These are phyloP conservation scores for Eristalinus sepulchralis DNA, from an alignment of 2,888 invertebrate species.

Conservation along the genomic window DNA sequence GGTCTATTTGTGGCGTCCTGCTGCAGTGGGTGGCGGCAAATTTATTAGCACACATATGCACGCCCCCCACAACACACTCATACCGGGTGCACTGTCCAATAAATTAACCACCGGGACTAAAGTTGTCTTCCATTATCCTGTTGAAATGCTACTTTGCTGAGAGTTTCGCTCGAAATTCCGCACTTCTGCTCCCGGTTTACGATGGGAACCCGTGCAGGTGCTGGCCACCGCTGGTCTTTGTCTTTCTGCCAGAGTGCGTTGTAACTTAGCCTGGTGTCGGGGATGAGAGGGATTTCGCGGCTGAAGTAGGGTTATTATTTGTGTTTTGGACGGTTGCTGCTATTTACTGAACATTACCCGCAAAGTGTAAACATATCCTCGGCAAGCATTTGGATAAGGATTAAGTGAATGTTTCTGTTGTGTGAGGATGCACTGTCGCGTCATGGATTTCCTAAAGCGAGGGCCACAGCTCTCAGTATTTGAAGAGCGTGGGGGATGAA, in stretches of 20 bases:
- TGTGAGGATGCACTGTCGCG: neutral
- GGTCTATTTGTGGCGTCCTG: slow-evolving; percentile 64
- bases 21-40: slow-evolving; percentile 37
- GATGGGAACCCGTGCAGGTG: slow-evolving; percentile 64
- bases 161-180: slow-evolving; percentile 49
- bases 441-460: neutral
- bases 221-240: slow-evolving; percentile 19
- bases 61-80: neutral
- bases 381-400: neutral
- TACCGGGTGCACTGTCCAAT: slow-evolving; percentile 51
- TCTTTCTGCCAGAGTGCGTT: slow-evolving; percentile 45
- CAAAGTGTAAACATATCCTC: slow-evolving; percentile 24
- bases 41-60: slow-evolving; percentile 6
- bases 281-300: slow-evolving; percentile 36
- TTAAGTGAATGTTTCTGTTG: neutral
- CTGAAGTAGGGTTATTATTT: slow-evolving; percentile 40
- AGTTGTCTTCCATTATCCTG: slow-evolving; percentile 68
- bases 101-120: slow-evolving; percentile 64
- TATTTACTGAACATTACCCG: slow-evolving; percentile 22
- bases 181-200: slow-evolving; percentile 46
- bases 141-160: slow-evolving; percentile 56
- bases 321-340: neutral
- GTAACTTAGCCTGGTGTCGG: slow-evolving; percentile 34
- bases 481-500: too few relatives aligned
- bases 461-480: too few relatives aligned